phyloP scores from a whole-genome alignment of 2,888 invertebrate species.

The Leistus spinibarbis region DNA sequence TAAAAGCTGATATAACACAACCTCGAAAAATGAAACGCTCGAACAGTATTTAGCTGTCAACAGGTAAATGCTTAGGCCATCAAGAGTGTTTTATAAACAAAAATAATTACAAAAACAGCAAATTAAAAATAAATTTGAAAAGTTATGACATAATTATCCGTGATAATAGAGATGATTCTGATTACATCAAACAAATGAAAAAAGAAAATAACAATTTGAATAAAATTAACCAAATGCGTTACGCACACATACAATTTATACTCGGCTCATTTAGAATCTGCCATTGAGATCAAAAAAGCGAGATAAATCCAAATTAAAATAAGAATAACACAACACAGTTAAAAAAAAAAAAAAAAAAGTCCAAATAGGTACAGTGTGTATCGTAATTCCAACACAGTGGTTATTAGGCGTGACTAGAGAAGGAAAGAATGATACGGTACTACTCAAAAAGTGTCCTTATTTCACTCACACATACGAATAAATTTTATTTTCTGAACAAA shows the following conservation, averaged over 20 bases:
- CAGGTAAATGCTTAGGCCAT: too few species aligned
- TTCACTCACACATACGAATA: background rate
- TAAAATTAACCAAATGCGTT: constrained; percentile 38
- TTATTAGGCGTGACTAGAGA: constrained; percentile 11
- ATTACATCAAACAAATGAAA: background rate
- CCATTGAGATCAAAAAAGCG: constrained; percentile 30
- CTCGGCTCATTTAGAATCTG: constrained; percentile 36
- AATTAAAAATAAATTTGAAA: too few species aligned
- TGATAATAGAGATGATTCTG: background rate
- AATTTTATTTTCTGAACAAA: background rate
- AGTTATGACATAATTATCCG: too few species aligned
- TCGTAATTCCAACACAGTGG: constrained; percentile 17
- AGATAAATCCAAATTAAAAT: constrained; percentile 35
- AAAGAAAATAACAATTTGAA: constrained; percentile 12
- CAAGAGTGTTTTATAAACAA: too few species aligned
- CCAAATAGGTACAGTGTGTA: constrained; percentile 15
- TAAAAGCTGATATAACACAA: too few species aligned
- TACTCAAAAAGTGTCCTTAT: background rate
- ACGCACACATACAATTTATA: constrained; percentile 35
- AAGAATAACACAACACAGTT: constrained; percentile 35
- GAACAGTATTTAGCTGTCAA: too few species aligned
- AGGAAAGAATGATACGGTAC: background rate
- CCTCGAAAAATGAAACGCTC: too few species aligned
- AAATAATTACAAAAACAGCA: too few species aligned
- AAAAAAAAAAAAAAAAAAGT: constrained; percentile 26